phyloP scores from a whole-genome alignment of 2,888 invertebrate genomes.

The Ischnura elegans region DNA sequence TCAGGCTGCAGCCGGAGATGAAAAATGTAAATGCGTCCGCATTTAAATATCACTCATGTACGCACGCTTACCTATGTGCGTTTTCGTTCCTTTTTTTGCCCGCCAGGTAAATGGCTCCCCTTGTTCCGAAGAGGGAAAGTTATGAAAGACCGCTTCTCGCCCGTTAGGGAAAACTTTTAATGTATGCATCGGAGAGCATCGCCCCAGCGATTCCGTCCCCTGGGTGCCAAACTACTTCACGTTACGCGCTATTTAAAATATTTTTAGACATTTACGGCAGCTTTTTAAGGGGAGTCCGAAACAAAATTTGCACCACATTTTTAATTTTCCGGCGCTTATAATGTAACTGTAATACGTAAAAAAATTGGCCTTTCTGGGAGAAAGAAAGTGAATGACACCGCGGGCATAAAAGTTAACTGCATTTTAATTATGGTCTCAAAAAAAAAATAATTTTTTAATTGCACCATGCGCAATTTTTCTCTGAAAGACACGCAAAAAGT shows the following conservation, averaged over 20 bases:
- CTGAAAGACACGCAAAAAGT: too few species aligned
- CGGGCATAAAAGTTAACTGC: neutral
- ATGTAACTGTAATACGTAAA: neutral
- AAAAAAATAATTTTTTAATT: neutral
- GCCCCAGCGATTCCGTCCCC: neutral
- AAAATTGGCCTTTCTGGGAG: neutral
- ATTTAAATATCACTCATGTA: neutral
- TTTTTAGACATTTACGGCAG: neutral
- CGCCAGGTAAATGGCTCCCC: neutral
- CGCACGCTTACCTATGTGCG: neutral
- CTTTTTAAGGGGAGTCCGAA: neutral
- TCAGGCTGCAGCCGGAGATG: neutral
- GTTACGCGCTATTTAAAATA: neutral
- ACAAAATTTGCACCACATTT: neutral
- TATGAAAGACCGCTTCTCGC: neutral
- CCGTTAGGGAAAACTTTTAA: neutral
- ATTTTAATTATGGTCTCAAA: neutral
- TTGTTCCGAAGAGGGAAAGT: slow-evolving; percentile 1
- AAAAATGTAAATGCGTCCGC: neutral
- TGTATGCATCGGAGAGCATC: neutral
- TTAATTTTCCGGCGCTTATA: neutral
- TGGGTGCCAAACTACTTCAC: neutral
- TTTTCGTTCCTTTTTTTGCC: neutral
- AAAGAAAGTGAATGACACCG: neutral
- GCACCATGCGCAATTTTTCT: neutral